These are phyloP conservation scores for Drosophila nebulosa DNA, from an alignment of 1,140 invertebrate species.

Conservation along the genomic window DNA sequence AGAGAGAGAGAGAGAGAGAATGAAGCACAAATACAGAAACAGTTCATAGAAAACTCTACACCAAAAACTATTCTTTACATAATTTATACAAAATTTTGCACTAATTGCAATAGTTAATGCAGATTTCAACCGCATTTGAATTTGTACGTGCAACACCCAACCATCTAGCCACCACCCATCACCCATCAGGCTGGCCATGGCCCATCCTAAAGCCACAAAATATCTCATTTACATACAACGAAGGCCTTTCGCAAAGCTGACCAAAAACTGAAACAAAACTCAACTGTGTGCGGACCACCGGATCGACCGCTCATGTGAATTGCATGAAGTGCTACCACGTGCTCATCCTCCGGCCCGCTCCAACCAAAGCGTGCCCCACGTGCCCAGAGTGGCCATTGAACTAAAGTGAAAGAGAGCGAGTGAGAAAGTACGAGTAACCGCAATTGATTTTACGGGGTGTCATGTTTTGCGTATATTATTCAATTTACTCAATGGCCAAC, in stretches of 20 bases:
- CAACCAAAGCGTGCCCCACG: neutral
- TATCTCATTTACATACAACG: slow-evolving; percentile 71
- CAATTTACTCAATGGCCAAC: slow-evolving; percentile 11
- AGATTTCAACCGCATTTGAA: slow-evolving; percentile 75
- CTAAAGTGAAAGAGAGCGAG: slow-evolving; percentile 11
- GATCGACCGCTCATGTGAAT: slow-evolving; percentile 67
- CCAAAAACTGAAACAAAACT: slow-evolving; percentile 33
- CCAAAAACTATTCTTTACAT: slow-evolving; percentile 77
- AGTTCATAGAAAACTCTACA: slow-evolving; percentile 66
- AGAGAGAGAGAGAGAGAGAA: too few relatives aligned
- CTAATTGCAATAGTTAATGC: slow-evolving; percentile 79
- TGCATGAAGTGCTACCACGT: slow-evolving; percentile 64
- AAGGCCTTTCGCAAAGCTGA: slow-evolving; percentile 34
- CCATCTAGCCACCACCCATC: neutral
- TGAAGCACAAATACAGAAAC: slow-evolving; percentile 13
- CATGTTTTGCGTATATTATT: slow-evolving; percentile 45
- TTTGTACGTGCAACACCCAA: slow-evolving; percentile 50
- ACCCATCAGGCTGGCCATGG: neutral
- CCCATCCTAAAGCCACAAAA: slow-evolving; percentile 46
- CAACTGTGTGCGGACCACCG: slow-evolving; percentile 34
- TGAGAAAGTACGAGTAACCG: slow-evolving; percentile 46
- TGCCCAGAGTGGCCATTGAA: slow-evolving; percentile 32
- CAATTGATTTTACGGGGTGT: slow-evolving; percentile 62
- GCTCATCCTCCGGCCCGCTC: slow-evolving; percentile 6
- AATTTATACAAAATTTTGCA: slow-evolving; percentile 75